These are phyloP conservation scores for Eciton burchellii DNA, from an alignment of 1,140 invertebrate genomes.

Conservation along the genomic window DNA sequence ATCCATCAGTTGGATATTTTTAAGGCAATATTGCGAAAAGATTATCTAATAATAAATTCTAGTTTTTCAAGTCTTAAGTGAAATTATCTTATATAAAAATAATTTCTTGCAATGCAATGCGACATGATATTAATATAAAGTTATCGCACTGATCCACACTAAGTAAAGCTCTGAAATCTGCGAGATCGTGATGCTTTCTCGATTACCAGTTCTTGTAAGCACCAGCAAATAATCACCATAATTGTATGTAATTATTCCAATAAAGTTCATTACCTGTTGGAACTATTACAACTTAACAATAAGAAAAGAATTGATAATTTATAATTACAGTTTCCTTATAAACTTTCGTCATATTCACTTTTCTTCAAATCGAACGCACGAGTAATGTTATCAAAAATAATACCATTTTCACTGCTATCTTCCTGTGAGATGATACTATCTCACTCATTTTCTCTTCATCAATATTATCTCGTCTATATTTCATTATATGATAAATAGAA, in stretches of 20 bases:
- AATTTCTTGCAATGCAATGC: background rate
- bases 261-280: constrained; percentile 4
- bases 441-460: constrained; percentile 12
- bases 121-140: constrained; percentile 37
- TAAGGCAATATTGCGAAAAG: constrained; percentile 34
- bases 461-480: background rate
- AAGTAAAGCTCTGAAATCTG: constrained; percentile 67
- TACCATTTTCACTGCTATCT: constrained; percentile 11
- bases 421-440: background rate
- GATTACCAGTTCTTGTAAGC: background rate
- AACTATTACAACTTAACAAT: constrained; percentile 21
- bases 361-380: background rate
- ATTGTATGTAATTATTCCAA: background rate
- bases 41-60: background rate
- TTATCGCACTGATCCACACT: constrained; percentile 20
- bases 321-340: background rate
- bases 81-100: constrained; percentile 6
- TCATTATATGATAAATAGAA: constrained; percentile 23
- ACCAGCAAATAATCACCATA: background rate
- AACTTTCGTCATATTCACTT: background rate
- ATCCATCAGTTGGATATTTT: background rate
- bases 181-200: constrained; percentile 16
- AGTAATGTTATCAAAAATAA: constrained; percentile 49
- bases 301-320: background rate
- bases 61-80: constrained; percentile 27